These are phyloP conservation scores for Phymastichus coffea DNA, from an alignment of 1,140 invertebrate genomes.

Conservation along the genomic window DNA sequence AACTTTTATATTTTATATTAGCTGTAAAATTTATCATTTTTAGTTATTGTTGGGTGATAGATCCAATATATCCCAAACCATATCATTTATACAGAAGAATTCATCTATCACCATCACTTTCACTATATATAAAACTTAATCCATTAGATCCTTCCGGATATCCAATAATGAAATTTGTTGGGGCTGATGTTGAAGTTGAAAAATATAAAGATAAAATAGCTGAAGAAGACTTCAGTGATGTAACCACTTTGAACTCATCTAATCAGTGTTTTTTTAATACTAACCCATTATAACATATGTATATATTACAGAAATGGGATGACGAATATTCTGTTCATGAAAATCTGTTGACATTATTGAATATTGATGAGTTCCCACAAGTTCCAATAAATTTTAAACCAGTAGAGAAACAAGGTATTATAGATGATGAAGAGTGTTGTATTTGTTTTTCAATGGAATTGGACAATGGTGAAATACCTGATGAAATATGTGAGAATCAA, in stretches of 20 bases:
- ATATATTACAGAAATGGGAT: slow-evolving; percentile 47
- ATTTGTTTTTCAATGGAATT: slow-evolving; percentile 49
- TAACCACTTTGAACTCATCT: too few species aligned
- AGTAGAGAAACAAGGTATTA: slow-evolving; percentile 28
- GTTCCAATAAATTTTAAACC: slow-evolving; percentile 1
- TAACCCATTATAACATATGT: neutral
- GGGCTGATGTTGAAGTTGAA: slow-evolving; percentile 42
- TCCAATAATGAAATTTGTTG: slow-evolving; percentile 50
- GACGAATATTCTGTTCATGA: slow-evolving; percentile 35
- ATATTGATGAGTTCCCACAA: slow-evolving; percentile 44
- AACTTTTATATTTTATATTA: slow-evolving; percentile 7
- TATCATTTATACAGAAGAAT: slow-evolving; percentile 48
- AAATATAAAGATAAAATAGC: slow-evolving; percentile 37
- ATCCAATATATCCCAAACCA: slow-evolving; percentile 46
- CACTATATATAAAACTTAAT: slow-evolving; percentile 45
- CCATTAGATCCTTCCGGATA: slow-evolving; percentile 36
- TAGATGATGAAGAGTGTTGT: slow-evolving; percentile 49
- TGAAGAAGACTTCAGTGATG: slow-evolving; percentile 34
- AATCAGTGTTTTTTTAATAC: too few species aligned
- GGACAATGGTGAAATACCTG: slow-evolving; percentile 38
- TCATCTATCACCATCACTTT: slow-evolving; percentile 44
- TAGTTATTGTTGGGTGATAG: slow-evolving; percentile 47
- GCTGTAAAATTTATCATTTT: slow-evolving; percentile 23
- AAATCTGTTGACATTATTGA: slow-evolving; percentile 43
- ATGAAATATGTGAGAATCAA: slow-evolving; percentile 49